A percentile compares a stretch with the other conserved stretches of the same genome.
Evolutionary conservation across 2,797 vertebrate species (phyloP).

Genomic region (Thamnophis elegans): DNA sequence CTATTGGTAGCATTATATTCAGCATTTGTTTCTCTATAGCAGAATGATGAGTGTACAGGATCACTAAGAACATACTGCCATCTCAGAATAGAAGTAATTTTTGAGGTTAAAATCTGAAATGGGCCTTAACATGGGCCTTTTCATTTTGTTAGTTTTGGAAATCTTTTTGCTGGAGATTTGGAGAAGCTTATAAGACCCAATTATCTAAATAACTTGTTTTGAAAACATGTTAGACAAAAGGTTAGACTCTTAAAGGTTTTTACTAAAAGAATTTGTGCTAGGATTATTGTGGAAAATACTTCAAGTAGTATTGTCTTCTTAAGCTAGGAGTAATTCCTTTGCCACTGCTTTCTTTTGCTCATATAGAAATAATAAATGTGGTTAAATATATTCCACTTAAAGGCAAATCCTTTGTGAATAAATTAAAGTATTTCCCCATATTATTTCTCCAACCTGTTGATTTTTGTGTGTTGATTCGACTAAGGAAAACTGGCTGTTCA

Average conservation of each 20-base stretch:
- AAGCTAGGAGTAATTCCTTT: neutral
- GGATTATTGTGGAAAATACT: neutral
- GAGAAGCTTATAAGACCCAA: neutral
- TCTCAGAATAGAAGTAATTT: neutral
- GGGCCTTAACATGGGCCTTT: neutral
- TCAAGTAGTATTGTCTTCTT: neutral
- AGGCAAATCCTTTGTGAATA: neutral
- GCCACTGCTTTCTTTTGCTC: neutral
- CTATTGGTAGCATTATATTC: neutral
- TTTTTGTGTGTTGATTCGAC: neutral
- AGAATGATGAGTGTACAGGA: neutral
- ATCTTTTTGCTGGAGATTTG: neutral
- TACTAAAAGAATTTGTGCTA: neutral
- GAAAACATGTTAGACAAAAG: neutral
- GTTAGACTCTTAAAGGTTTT: neutral
- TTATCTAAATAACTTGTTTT: neutral
- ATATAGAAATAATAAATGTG: neutral
- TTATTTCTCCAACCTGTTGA: neutral
- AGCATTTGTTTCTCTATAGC: neutral
- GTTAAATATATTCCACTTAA: neutral
- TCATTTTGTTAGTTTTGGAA: neutral
- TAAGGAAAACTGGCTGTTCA: neutral
- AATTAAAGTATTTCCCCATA: neutral
- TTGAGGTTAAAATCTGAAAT: neutral
- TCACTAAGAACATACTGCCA: neutral